A percentile compares a stretch with the other conserved stretches of the same genome.
Evolutionary conservation across 1,140 invertebrate genomes (phyloP).

Genomic region (Littorina saxatilis): DNA sequence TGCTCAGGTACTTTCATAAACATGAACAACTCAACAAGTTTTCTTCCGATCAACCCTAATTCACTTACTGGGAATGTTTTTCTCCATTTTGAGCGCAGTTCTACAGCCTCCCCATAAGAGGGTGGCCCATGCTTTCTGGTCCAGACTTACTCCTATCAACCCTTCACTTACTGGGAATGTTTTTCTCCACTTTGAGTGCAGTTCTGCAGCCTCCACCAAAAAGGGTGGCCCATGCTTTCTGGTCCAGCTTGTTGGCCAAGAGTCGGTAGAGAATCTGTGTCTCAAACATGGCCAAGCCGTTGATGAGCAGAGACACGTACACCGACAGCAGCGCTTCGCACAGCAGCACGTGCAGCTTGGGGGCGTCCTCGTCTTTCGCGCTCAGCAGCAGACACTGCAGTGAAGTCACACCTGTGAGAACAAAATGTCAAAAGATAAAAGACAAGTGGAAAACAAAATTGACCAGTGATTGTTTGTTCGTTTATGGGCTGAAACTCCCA

Average conservation of each 20-base stretch:
- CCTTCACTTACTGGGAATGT: slow-evolving; percentile 36
- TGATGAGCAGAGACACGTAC: slow-evolving; percentile 93
- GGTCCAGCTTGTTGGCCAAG: slow-evolving; percentile 88
- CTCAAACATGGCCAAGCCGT: slow-evolving; percentile 95
- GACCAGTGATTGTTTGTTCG: no score
- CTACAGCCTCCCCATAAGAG: slow-evolving; percentile 97
- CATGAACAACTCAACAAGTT: no score
- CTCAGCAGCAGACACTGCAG: slow-evolving; percentile 90
- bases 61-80: slow-evolving; percentile 37
- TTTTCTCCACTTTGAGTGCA: slow-evolving; percentile 78
- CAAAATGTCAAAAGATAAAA: no score
- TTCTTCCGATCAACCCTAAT: no score
- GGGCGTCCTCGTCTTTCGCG: slow-evolving; percentile 97
- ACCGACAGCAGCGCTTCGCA: slow-evolving; percentile 95
- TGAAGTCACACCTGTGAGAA: slow-evolving; percentile 86
- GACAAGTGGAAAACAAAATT: no score
- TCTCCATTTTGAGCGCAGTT: slow-evolving; percentile 79
- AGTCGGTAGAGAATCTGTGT: slow-evolving; percentile 92
- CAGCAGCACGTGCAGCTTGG: slow-evolving; percentile 92
- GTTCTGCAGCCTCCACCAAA: slow-evolving; percentile 97
- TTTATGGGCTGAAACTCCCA: no score
- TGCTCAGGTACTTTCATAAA: no score
- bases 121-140: slow-evolving; percentile 87
- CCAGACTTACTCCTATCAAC: no score
- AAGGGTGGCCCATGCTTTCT: slow-evolving; percentile 88